Conservation (phyloP, 1,140 invertebrate species). For the Penaeus indicus region DNA sequence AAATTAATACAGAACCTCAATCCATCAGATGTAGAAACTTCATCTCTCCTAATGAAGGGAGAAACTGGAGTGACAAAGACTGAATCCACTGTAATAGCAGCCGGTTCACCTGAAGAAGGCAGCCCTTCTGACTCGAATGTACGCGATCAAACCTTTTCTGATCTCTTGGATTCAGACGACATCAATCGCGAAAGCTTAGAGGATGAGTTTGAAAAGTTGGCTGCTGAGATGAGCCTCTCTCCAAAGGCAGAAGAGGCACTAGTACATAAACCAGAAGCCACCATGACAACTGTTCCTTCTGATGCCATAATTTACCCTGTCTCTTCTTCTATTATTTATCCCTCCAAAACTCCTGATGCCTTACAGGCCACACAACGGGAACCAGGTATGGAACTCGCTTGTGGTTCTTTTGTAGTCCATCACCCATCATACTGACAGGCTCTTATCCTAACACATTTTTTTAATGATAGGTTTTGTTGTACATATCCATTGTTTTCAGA, state of each 20-base stretch:
- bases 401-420: constrained; percentile 54
- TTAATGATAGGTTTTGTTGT: background rate
- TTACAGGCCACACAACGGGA: constrained; percentile 50
- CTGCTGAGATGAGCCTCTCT: constrained; percentile 55
- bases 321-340: constrained; percentile 54
- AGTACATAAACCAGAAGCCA: constrained; percentile 27
- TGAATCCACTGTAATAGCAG: constrained; percentile 55
- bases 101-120: constrained; percentile 47
- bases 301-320: constrained; percentile 43
- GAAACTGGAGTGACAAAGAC: constrained; percentile 48
- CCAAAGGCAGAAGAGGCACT: constrained; percentile 28
- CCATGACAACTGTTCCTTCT: constrained; percentile 39
- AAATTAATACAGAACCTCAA: constrained; percentile 45
- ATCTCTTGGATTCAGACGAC: constrained; percentile 65
- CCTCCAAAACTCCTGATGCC: constrained; percentile 46
- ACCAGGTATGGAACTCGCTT: constrained; percentile 65
- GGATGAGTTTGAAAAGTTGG: constrained; percentile 64
- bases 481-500: constrained; percentile 26
- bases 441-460: constrained; percentile 24
- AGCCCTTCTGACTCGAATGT: constrained; percentile 57
- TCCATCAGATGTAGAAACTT: constrained; percentile 39
- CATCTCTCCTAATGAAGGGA: constrained; percentile 46
- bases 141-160: constrained; percentile 61
- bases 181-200: constrained; percentile 64
- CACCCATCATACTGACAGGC: constrained; percentile 44